A percentile compares a stretch with the other conserved stretches of the same genome.
Conservation (phyloP, 2,888 invertebrate species). For the Meganola albula region DNA sequence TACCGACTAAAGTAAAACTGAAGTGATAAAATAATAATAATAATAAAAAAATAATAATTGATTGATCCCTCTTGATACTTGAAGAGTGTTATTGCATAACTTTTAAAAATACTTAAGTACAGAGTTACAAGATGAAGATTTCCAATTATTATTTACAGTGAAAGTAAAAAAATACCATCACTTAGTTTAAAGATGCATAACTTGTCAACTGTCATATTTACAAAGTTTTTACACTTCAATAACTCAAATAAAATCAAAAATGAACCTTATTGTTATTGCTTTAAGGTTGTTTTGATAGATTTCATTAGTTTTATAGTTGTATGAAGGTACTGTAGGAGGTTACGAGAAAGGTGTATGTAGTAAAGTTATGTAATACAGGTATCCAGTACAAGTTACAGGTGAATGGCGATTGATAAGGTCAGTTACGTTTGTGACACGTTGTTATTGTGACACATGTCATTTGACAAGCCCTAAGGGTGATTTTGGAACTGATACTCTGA, state of each 20-base stretch:
- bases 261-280: neutral
- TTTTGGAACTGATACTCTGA: no score
- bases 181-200: slow-evolving; percentile 19
- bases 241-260: neutral
- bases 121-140: no score
- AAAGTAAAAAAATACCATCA: slow-evolving; percentile 23
- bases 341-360: slow-evolving; percentile 49
- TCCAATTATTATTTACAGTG: slow-evolving; percentile 17
- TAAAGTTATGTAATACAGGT: no score
- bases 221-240: slow-evolving; percentile 5
- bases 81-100: no score
- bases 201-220: slow-evolving; percentile 23
- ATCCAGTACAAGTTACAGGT: slow-evolving; percentile 27
- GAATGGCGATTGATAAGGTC: slow-evolving; percentile 11
- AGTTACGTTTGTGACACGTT: no score
- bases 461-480: no score
- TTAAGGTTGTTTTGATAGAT: neutral
- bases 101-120: no score
- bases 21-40: neutral
- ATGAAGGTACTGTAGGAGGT: slow-evolving; percentile 51
- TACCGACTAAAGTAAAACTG: no score
- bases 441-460: no score
- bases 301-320: no score
- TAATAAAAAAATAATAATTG: no score
- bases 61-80: no score